Evolutionary conservation across 2,113 vertebrate species (phyloP).

Genomic region (Pholis gunnellus): DNA sequence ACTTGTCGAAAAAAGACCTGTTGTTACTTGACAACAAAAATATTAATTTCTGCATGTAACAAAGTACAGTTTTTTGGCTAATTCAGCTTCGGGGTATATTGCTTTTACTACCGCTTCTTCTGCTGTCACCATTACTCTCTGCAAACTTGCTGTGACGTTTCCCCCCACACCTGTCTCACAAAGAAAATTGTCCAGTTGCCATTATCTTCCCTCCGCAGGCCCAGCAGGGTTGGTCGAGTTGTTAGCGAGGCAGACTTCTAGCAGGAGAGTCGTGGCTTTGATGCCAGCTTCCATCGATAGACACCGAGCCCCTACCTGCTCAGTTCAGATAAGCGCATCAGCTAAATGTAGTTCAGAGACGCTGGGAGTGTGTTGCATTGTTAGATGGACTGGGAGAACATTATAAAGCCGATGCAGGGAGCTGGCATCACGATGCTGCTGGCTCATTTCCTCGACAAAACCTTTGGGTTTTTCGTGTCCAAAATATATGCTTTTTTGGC

Average conservation of each 20-base stretch:
- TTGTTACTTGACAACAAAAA: neutral
- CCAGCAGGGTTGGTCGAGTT: neutral
- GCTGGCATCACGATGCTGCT: neutral
- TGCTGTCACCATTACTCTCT: neutral
- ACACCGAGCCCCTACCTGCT: constrained; percentile 51
- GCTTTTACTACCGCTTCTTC: constrained; percentile 5
- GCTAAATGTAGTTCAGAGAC: constrained; percentile 23
- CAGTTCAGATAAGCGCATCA: constrained; percentile 54
- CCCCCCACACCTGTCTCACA: neutral
- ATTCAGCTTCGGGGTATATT: neutral
- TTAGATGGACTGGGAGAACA: constrained; percentile 6
- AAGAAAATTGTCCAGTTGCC: constrained; percentile 5
- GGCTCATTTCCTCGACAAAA: constrained; percentile 20
- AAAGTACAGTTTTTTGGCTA: constrained; percentile 18
- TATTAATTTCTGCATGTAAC: neutral
- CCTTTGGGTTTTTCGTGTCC: constrained; percentile 6
- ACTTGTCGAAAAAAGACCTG: neutral
- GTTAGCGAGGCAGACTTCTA: constrained; percentile 15
- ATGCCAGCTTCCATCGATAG: constrained; percentile 28
- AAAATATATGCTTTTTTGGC: constrained; percentile 28
- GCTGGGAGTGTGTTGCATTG: constrained; percentile 24
- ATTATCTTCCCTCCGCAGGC: constrained; percentile 50
- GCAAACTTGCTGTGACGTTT: neutral
- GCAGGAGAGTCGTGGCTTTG: constrained; percentile 28
- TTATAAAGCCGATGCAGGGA: constrained; percentile 1